These are phyloP conservation scores for Drosophila kanekoi DNA, from an alignment of 2,888 invertebrate species.

Conservation along the genomic window DNA sequence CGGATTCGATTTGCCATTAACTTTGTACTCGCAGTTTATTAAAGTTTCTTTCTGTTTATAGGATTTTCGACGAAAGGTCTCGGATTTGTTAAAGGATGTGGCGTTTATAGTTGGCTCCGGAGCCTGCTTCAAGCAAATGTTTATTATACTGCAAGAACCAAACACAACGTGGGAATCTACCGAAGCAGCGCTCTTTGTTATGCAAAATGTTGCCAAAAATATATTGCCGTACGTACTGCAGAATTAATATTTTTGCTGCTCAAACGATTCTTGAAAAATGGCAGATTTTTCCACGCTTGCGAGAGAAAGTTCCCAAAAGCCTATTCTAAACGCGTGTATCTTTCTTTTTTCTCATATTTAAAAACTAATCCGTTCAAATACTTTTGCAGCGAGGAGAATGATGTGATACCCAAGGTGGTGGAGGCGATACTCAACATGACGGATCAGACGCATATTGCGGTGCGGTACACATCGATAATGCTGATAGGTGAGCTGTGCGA, in stretches of 20 bases:
- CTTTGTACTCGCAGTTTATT: constrained; percentile 2
- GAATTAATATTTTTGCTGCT: not conserved
- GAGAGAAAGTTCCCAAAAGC: too few species aligned
- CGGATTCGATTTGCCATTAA: not conserved
- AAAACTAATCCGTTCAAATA: not conserved
- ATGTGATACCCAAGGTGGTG: constrained; percentile 96
- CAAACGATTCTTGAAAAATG: too few species aligned
- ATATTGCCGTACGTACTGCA: constrained; percentile 92
- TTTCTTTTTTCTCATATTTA: too few species aligned
- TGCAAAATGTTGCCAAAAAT: constrained; percentile 98
- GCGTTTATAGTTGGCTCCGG: constrained; percentile 98
- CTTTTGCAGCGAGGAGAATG: constrained; percentile 92
- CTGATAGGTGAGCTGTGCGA: constrained; percentile 96
- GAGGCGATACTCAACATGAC: constrained; percentile 95
- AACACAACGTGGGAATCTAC: constrained; percentile 95
- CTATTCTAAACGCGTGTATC: too few species aligned
- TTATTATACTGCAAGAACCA: constrained; percentile 90
- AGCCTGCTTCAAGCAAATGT: constrained; percentile 96
- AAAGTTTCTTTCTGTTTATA: constrained; percentile 54
- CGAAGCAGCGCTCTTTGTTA: constrained; percentile 97
- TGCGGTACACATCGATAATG: constrained; percentile 94
- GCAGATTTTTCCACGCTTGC: not conserved
- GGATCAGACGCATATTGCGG: constrained; percentile 92
- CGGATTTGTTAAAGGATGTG: constrained; percentile 97
- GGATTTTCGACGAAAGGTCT: constrained; percentile 93